Percentiles rank a stretch among this genome's conserved stretches.
phyloP scores from a whole-genome alignment of 1,140 invertebrate species.

The Coptotermes formosanus region DNA sequence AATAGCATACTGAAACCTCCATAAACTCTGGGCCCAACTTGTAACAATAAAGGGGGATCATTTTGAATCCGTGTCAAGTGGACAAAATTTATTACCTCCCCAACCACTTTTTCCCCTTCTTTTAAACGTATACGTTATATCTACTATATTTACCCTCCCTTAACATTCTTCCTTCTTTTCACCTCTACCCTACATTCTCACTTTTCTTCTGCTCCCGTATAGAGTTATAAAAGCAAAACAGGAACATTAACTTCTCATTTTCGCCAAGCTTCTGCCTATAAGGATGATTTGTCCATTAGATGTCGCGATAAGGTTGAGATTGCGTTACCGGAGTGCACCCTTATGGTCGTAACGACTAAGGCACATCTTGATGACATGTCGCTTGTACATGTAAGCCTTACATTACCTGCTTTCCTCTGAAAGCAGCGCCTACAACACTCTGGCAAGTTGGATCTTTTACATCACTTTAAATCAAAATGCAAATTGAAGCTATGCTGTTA shows the following conservation, averaged over 20 bases:
- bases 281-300: conserved; percentile 18
- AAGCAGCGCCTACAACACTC: background rate
- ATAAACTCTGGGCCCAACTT: background rate
- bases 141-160: background rate
- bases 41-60: conserved; percentile 31
- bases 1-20: background rate
- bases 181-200: background rate
- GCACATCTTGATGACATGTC: background rate
- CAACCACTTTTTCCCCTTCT: conserved; percentile 16
- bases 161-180: background rate
- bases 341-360: background rate
- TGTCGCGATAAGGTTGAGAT: background rate
- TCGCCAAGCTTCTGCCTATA: background rate
- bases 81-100: conserved; percentile 32
- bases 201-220: background rate
- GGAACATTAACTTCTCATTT: conserved; percentile 28
- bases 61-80: conserved; percentile 35
- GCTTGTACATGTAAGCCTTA: background rate
- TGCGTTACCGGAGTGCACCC: background rate
- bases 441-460: background rate
- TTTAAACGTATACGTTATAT: background rate
- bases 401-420: background rate
- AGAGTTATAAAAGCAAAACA: background rate
- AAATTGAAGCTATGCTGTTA: background rate
- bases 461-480: background rate